phyloP scores from a whole-genome alignment of 2,888 invertebrate genomes.

The Orchesellides sinensis region DNA sequence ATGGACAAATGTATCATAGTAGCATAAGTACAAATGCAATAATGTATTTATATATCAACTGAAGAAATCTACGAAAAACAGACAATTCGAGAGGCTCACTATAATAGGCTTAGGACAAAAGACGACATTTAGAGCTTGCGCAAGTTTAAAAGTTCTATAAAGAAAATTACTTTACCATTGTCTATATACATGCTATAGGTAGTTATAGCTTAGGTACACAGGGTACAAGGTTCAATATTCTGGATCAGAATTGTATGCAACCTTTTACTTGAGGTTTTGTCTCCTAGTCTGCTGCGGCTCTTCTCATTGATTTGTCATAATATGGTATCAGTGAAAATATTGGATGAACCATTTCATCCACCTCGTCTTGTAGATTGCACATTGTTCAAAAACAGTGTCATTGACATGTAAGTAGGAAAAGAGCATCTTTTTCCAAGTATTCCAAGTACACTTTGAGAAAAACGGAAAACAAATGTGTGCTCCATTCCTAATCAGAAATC shows the following conservation, averaged over 20 bases:
- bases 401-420: slow-evolving; percentile 35
- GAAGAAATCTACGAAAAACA: slow-evolving; percentile 37
- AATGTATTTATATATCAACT: slow-evolving; percentile 17
- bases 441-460: too few relatives aligned
- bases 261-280: neutral
- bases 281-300: neutral
- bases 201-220: too few relatives aligned
- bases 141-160: neutral
- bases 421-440: too few relatives aligned
- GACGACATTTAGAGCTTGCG: neutral
- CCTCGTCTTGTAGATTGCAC: neutral
- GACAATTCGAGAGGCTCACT: neutral
- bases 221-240: too few relatives aligned
- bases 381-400: slow-evolving; percentile 15
- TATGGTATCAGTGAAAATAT: neutral
- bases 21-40: too few relatives aligned
- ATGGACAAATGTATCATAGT: too few relatives aligned
- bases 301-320: too few relatives aligned
- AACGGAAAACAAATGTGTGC: too few relatives aligned
- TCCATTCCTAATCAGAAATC: too few relatives aligned
- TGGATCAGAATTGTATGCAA: too few relatives aligned
- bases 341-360: neutral
- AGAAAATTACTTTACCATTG: too few relatives aligned
- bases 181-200: too few relatives aligned
- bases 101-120: neutral